phyloP scores from a whole-genome alignment of 2,797 vertebrate species.

The Botia almorhae region DNA sequence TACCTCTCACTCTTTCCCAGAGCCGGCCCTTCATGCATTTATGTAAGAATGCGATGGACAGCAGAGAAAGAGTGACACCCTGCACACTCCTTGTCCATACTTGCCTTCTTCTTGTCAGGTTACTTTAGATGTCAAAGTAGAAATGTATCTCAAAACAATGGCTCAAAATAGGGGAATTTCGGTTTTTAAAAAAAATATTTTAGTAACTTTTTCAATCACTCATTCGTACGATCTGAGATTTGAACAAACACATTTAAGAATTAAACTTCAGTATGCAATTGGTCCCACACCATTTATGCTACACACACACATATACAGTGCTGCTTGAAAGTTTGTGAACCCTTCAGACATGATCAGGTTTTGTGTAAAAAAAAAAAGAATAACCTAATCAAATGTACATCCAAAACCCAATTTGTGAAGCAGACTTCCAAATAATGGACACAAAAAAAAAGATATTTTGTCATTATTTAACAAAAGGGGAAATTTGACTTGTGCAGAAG shows the following conservation, averaged over 20 bases:
- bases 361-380: too few species aligned
- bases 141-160: slow-evolving; percentile 2
- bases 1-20: slow-evolving; percentile 35
- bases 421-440: too few species aligned
- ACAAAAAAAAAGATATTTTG: too few species aligned
- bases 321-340: too few species aligned
- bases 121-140: slow-evolving; percentile 34
- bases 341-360: too few species aligned
- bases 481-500: too few species aligned
- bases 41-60: slow-evolving; percentile 22
- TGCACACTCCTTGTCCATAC: slow-evolving; percentile 44
- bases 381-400: too few species aligned
- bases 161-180: background rate
- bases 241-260: background rate
- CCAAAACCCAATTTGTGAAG: too few species aligned
- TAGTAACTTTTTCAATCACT: background rate
- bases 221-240: background rate
- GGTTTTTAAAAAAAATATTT: too few species aligned
- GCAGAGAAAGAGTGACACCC: slow-evolving; percentile 27
- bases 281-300: background rate
- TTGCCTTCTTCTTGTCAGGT: slow-evolving; percentile 47
- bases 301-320: background rate
- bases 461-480: too few species aligned
- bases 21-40: slow-evolving; percentile 2
- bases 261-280: background rate